These are phyloP conservation scores for Crossocerus cetratus DNA, from an alignment of 2,888 invertebrate species.

Conservation along the genomic window DNA sequence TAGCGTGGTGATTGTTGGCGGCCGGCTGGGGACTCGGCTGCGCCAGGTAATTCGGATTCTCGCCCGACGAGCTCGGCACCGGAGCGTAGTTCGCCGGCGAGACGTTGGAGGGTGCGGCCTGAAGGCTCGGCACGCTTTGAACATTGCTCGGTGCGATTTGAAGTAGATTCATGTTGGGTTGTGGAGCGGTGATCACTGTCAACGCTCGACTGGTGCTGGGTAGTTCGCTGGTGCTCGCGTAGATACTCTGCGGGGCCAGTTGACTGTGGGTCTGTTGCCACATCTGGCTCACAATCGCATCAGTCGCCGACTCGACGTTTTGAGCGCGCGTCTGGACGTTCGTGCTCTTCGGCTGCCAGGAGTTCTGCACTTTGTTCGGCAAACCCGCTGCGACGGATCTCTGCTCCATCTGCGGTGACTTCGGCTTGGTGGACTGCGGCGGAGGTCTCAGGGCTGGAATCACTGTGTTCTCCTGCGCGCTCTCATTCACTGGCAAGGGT, in stretches of 20 bases:
- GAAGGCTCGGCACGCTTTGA: conserved; percentile 52
- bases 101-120: conserved; percentile 31
- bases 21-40: conserved; percentile 29
- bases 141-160: conserved; percentile 57
- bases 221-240: conserved; percentile 7
- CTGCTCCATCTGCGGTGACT: conserved; percentile 66
- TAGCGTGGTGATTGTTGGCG: conserved; percentile 42
- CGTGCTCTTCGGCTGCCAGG: conserved; percentile 67
- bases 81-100: conserved; percentile 41
- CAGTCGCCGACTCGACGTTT: conserved; percentile 62
- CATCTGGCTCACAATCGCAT: conserved; percentile 69
- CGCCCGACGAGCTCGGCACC: conserved; percentile 45
- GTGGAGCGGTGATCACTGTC: neutral
- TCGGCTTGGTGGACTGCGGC: conserved; percentile 73
- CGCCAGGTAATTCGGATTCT: conserved; percentile 37
- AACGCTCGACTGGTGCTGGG: conserved; percentile 2
- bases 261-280: conserved; percentile 69
- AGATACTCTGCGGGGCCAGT: conserved; percentile 44
- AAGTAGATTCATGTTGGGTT: conserved; percentile 43
- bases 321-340: conserved; percentile 66
- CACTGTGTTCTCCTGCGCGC: conserved; percentile 52
- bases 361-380: conserved; percentile 75
- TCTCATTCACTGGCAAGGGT: conserved; percentile 52
- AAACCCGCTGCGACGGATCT: conserved; percentile 46
- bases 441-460: conserved; percentile 78